Conservation (phyloP, 1,140 invertebrate species). For the Leguminivora glycinivorella region DNA sequence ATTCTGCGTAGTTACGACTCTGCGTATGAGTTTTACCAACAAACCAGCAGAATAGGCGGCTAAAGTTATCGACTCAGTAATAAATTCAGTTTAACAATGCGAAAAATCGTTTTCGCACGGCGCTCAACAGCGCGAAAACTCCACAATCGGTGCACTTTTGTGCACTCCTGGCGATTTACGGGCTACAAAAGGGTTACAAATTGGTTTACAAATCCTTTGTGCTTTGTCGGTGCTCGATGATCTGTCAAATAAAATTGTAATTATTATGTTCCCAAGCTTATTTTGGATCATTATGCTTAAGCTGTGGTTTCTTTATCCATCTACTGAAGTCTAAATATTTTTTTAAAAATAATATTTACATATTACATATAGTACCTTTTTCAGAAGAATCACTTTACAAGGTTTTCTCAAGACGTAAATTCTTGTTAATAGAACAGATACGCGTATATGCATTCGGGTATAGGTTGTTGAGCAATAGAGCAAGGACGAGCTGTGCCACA, state of each 20-base stretch:
- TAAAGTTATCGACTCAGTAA: constrained; percentile 44
- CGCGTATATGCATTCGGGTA: not conserved
- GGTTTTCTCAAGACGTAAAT: too few species aligned
- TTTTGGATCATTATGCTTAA: not conserved
- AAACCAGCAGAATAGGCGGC: constrained; percentile 4
- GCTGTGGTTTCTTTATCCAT: not conserved
- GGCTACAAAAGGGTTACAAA: constrained; percentile 11
- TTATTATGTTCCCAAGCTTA: not conserved
- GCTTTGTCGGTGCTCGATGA: constrained; percentile 41
- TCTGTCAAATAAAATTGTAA: constrained; percentile 38
- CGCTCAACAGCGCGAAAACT: constrained; percentile 40
- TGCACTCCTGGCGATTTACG: constrained; percentile 45
- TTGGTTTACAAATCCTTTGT: constrained; percentile 32
- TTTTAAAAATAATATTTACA: too few species aligned
- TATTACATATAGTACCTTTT: too few species aligned
- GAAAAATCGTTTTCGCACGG: constrained; percentile 45
- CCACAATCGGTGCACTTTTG: constrained; percentile 41
- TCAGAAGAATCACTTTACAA: too few species aligned
- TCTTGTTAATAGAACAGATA: too few species aligned
- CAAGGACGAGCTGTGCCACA: not conserved
- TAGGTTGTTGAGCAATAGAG: not conserved
- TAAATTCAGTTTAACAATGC: constrained; percentile 38
- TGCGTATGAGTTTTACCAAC: not conserved
- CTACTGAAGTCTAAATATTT: not conserved
- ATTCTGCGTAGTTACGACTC: not conserved